Base-by-base conservation (phyloP, 92 coral and sea anemone species). In the Palythoa caribaeorum region DNA sequence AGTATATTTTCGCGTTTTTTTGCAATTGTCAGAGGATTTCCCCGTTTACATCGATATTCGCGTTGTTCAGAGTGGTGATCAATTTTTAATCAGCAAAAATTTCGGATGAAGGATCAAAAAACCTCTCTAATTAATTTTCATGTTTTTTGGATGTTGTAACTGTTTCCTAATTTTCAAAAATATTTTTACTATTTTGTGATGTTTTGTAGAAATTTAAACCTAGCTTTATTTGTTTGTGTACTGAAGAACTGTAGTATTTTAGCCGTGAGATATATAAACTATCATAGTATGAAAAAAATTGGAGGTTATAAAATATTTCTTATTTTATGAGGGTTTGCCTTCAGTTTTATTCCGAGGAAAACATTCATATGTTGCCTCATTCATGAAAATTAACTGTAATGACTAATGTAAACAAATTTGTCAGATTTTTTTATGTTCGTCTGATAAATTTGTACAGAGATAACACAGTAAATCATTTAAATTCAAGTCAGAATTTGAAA, bases 61-160 rank as follows among this genome's bases (percentile, higher is more conserved):
- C 62, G 39, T 20, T 12, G 62, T n/a, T 52, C 62, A 20, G 81
- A 36, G 1, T 20, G 36, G 62, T 48, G 76, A 81, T 81, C 62
- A 81, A 81, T 81, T 66, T 81, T 81, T 81, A 81, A 81, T 81
- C 86, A 81, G 52, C 21, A 21, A 81, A 47, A 80, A n/a, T 44
- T 66, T 15, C 38, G 74, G 66, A 66, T 14, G 57, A 35, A 81
- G 28, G 38, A 51, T 65, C 76, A 66, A 63, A 76, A 65, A 81
- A 63, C 73, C 14, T 69, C 44, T 48, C 59, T 81, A 63, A 65
- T 14, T 66, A 15, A 44, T 81, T 62, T 47, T 11, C 5, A 37
- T 44, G 11, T 28, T 47, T 68, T 51, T 81, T 47, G 15, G 28
- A 11, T 53, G 48, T 55, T 53, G 12, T 77, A 76, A 76, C 79